Base-by-base conservation (phyloP, 2,113 vertebrate genomes). In the Hyla sarda region DNA sequence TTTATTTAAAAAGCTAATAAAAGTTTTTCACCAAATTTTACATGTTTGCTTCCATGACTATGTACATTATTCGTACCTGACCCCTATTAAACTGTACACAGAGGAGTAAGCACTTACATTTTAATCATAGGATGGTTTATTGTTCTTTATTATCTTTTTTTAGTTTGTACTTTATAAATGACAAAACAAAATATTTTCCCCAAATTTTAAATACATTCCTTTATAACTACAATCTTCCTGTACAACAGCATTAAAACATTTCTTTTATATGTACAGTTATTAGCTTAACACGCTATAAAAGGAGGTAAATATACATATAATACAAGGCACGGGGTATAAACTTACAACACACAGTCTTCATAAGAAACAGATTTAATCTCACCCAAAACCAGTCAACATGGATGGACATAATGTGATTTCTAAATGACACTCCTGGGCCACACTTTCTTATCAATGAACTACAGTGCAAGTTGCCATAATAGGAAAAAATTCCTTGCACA, bases 21-120 rank as follows among this genome's bases (percentile, higher is more conserved):
- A 91, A 90, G 90, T 92, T 92, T 93, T 94, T 91, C 93, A 95
- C 93, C 92, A 90, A n/a, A 93, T 90, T 90, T 95, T 95, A 95
- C 95, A 93, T 95, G 94, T 94, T 92, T 93, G 90, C 90, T 90
- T 92, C 92, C 1, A 34, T 8, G 17, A 41, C 87, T 95, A 94
- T 95, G 87, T 95, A 95, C 93, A 96, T 65, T 90, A 90, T 94
- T 88, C 95, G 88, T 92, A 93, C 93, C 52, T 91, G 91, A 93
- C 93, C 32, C 92, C 91, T 90, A 86, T 90, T 62, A 89, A 94
- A 95, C 92, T 93, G 92, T 94, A 94, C 93, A 95, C 37, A 89
- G 92, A 93, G 92, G 92, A 93, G 93, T 89, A 94, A 93, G 65
- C 48, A 28, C 50, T 32, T 81, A 73, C 28, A 60, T 48, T 71